Conservation (phyloP, 2,113 vertebrate genomes). For the Tonatia bakeri region DNA sequence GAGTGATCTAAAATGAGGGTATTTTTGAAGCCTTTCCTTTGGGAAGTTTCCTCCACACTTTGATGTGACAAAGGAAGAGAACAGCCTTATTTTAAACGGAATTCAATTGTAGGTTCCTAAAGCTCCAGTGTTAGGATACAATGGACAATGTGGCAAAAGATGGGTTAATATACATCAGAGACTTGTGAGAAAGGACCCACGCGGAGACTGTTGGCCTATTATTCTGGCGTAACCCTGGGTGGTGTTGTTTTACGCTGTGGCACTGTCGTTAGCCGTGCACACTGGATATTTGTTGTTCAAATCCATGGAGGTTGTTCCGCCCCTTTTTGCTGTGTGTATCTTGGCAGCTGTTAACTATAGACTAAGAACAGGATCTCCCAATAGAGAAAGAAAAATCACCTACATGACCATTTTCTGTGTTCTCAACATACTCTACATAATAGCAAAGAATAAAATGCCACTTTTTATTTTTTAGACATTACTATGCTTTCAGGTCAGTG, state of each 20-base stretch:
- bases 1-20: constrained; percentile 18
- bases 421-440: not conserved
- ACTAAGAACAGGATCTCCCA: not conserved
- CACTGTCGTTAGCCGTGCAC: accelerated
- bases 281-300: not conserved
- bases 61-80: constrained; percentile 13
- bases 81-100: not conserved
- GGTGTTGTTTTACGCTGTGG: not conserved
- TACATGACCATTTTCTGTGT: not conserved
- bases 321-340: not conserved
- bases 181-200: not conserved
- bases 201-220: accelerated
- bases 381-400: not conserved
- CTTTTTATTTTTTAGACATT: not conserved
- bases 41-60: constrained; percentile 41
- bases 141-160: not conserved
- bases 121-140: not conserved
- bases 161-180: not conserved
- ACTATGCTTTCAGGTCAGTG: not conserved
- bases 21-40: constrained; percentile 39
- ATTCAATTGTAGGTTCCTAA: not conserved
- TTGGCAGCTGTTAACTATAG: not conserved
- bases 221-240: not conserved
- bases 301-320: not conserved
- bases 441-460: not conserved